These are phyloP conservation scores for Choloepus hoffmanni DNA, from an alignment of 2,113 vertebrate genomes.

Conservation along the genomic window DNA sequence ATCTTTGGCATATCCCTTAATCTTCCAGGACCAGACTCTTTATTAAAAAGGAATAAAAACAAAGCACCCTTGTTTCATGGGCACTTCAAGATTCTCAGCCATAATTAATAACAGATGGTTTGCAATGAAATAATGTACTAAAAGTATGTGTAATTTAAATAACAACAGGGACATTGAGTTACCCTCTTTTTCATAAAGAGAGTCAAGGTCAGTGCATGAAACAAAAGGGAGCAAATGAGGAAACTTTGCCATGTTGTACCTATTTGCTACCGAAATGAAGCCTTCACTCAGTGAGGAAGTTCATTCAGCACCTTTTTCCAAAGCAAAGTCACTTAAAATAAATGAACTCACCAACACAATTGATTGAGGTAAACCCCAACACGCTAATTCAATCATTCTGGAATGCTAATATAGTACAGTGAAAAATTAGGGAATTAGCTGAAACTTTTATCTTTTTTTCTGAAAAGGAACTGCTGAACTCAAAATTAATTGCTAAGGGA, in stretches of 20 bases:
- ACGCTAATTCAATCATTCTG: slow-evolving; percentile 58
- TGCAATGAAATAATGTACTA: not conserved
- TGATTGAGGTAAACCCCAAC: slow-evolving; percentile 71
- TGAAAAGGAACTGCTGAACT: slow-evolving; percentile 65
- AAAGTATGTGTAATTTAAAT: not conserved
- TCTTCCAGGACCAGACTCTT: not conserved
- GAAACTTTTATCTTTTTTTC: slow-evolving; percentile 69
- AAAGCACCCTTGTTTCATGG: not conserved
- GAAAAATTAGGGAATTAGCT: slow-evolving; percentile 71
- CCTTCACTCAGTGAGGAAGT: not conserved
- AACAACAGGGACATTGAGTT: not conserved
- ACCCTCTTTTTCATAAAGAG: not conserved
- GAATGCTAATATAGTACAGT: slow-evolving; percentile 41
- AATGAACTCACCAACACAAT: slow-evolving; percentile 57
- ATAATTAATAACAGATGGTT: slow-evolving; percentile 52
- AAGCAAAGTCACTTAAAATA: slow-evolving; percentile 60
- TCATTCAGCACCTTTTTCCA: slow-evolving; percentile 35
- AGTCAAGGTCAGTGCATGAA: not conserved
- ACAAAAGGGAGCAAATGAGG: not conserved
- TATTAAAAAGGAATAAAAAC: not conserved
- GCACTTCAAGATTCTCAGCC: not conserved
- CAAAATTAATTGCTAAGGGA: slow-evolving; percentile 81
- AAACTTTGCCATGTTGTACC: not conserved
- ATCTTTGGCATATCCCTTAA: not conserved
- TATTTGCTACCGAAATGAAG: not conserved